Evolutionary conservation across 2,797 vertebrate species (phyloP), one percentile per base, ranked within the genome.

Genomic region (Neosalanx taihuensis): DNA sequence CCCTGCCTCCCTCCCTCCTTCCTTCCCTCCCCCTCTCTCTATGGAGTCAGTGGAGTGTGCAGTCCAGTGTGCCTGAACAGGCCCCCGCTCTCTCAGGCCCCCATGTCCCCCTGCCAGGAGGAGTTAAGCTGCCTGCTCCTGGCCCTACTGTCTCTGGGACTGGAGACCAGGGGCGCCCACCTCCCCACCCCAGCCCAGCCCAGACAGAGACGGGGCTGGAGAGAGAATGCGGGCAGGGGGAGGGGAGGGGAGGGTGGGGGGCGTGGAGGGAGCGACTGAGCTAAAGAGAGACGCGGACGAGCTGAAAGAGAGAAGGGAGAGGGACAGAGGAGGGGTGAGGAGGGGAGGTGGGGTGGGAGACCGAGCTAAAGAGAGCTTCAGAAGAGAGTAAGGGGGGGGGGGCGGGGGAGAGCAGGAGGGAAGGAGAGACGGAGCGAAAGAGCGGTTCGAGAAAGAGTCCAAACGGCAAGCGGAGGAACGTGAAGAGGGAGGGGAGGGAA

Each of bases 101-200:
- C 46, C 29, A 10, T 30, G 67, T 69, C n/a, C 9, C 56, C 71
- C 72, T 82, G 81, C 81, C 86, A 86, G 60, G 62, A 35, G 70
- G 76, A 87, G 86, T 86, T 81, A 80, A 74, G 60, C 72, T 80
- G 73, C 64, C 73, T 80, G 77, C 65, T 20, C 63, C 74, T 73
- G 69, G 64, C 62, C 62, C 66, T 76, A 68, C 17, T n/a, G 56
- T 57, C 56, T 7, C 17, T 15, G 26, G 17, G 12, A 6, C 49
- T 18, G 49, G n/a, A 30, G 49, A 53, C 65, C 26, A 30, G 51
- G 33, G 18, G 6, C 29, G 18, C n/a, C 66, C 30, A 23, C 29
- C 51, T 56, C 26, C 49, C 13, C 41, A 18, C 56, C 30, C 51
- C 29, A 23, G 20, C 35, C n/a, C 37, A 51, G 65, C 23, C 23